phyloP scores from a whole-genome alignment of 2,888 invertebrate genomes.

The Sceliomorpha sp. region DNA sequence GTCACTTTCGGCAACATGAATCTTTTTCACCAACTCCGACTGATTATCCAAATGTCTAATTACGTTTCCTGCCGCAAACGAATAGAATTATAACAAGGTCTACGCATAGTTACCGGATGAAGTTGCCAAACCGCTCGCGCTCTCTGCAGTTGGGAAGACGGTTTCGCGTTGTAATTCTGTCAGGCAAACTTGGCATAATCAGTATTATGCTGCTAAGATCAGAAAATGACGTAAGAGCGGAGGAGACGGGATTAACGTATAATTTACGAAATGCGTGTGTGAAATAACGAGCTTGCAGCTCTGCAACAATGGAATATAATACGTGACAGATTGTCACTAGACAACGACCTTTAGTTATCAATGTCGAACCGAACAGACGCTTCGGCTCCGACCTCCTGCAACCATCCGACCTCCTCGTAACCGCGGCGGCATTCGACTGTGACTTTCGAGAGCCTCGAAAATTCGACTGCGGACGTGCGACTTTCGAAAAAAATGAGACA shows the following conservation, averaged over 20 bases:
- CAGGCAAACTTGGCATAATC: constrained; percentile 63
- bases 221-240: constrained; percentile 57
- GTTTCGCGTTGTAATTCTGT: constrained; percentile 51
- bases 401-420: too few species aligned
- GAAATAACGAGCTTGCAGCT: constrained; percentile 31
- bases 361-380: constrained; percentile 13
- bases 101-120: constrained; percentile 36
- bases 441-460: too few species aligned
- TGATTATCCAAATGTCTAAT: constrained; percentile 46
- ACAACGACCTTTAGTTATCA: constrained; percentile 22
- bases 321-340: constrained; percentile 23
- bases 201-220: constrained; percentile 62
- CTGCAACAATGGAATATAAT: constrained; percentile 23
- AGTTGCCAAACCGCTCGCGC: constrained; percentile 32
- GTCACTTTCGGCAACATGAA: constrained; percentile 25
- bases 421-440: too few species aligned
- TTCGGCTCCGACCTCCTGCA: not conserved
- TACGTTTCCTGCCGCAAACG: constrained; percentile 25
- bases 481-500: too few species aligned
- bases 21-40: constrained; percentile 38
- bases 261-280: constrained; percentile 57
- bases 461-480: too few species aligned
- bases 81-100: constrained; percentile 43
- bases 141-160: constrained; percentile 21
- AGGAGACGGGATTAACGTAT: constrained; percentile 60